Conservation (phyloP, 2,797 vertebrate species). For the Macropus fuliginosus region DNA sequence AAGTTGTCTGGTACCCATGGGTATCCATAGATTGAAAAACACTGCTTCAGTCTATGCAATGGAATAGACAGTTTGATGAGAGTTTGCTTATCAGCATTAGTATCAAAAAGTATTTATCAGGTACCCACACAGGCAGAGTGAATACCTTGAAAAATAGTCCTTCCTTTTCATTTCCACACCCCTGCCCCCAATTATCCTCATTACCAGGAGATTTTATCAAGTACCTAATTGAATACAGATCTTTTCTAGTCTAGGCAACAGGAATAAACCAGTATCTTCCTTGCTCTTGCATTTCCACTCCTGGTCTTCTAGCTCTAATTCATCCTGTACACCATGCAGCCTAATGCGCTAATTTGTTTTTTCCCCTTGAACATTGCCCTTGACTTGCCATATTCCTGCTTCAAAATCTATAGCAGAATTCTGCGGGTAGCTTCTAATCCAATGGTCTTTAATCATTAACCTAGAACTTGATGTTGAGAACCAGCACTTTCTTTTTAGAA, state of each 20-base stretch:
- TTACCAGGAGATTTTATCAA: constrained; percentile 17
- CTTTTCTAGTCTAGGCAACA: background rate
- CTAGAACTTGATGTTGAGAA: background rate
- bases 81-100: constrained; percentile 55
- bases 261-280: background rate
- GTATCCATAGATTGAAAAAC: constrained; percentile 46
- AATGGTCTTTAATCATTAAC: background rate
- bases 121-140: constrained; percentile 36
- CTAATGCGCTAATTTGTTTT: background rate
- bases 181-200: background rate
- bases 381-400: background rate
- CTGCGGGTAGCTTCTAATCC: background rate
- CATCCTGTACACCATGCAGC: background rate
- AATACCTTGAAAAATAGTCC: constrained; percentile 27
- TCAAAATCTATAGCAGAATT: background rate
- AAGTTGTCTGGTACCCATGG: background rate
- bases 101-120: constrained; percentile 56
- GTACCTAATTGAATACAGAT: background rate
- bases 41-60: constrained; percentile 46
- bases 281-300: background rate
- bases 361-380: background rate
- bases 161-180: constrained; percentile 16
- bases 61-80: background rate
- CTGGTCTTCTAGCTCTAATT: background rate
- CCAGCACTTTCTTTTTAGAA: background rate